These are phyloP conservation scores for Phoeniculus purpureus DNA, from an alignment of 2,797 vertebrate species.

Conservation along the genomic window DNA sequence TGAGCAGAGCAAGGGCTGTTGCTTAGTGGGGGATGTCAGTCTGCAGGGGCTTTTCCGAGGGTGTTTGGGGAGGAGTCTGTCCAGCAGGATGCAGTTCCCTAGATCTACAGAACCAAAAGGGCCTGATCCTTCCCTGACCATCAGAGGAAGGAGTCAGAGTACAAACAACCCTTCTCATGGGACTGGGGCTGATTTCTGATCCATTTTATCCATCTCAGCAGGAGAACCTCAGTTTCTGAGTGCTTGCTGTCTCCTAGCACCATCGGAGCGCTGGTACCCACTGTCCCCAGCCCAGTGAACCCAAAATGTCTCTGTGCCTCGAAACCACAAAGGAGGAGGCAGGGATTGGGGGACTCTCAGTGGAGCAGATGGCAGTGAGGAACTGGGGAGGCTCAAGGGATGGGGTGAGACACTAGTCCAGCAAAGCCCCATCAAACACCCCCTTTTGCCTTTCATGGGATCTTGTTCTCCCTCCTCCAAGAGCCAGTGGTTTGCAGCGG, in stretches of 20 bases:
- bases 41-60: not conserved
- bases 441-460: accelerated
- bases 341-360: not conserved
- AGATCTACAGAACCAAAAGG: not conserved
- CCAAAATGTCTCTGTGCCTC: not conserved
- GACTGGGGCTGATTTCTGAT: not conserved
- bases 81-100: not conserved
- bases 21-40: accelerated
- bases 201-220: not conserved
- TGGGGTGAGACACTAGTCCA: accelerated
- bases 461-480: not conserved
- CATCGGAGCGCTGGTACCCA: accelerated
- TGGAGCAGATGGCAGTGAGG: accelerated
- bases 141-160: not conserved
- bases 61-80: not conserved
- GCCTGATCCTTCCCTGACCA: not conserved
- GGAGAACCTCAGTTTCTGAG: not conserved
- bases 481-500: accelerated
- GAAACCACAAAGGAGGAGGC: not conserved
- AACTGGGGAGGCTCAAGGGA: not conserved
- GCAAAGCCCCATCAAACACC: not conserved
- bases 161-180: not conserved
- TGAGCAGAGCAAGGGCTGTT: not conserved
- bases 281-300: not conserved
- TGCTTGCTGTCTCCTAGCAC: accelerated